Conservation (phyloP, 2,113 vertebrate species). For the Pelvicachromis taeniatus region DNA sequence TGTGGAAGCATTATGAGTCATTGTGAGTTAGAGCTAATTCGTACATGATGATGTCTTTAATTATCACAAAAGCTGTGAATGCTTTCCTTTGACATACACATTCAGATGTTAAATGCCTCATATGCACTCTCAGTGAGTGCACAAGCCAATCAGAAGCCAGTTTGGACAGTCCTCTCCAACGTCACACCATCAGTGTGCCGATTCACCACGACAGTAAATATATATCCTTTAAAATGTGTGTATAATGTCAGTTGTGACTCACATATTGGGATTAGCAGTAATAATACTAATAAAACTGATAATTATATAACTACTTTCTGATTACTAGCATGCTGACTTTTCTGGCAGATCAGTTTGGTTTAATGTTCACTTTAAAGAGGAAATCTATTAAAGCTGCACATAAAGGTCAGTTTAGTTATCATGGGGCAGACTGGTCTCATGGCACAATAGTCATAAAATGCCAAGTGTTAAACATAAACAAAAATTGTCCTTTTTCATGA, state of each 20-base stretch:
- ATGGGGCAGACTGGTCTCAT: background rate
- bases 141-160: background rate
- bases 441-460: background rate
- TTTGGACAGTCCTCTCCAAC: background rate
- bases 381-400: background rate
- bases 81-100: background rate
- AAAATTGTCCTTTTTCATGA: background rate
- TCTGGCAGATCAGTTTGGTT: background rate
- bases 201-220: accelerated
- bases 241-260: background rate
- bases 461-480: background rate
- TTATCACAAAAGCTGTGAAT: background rate
- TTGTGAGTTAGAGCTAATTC: background rate
- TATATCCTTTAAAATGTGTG: background rate
- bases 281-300: background rate
- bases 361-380: background rate
- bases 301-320: background rate
- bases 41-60: background rate
- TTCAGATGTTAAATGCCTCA: background rate
- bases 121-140: accelerated
- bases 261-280: background rate
- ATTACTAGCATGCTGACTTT: background rate
- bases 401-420: background rate
- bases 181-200: background rate
- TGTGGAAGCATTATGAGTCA: background rate